Conservation (phyloP, 2,888 invertebrate genomes). For the Hyppa rectilinea region DNA sequence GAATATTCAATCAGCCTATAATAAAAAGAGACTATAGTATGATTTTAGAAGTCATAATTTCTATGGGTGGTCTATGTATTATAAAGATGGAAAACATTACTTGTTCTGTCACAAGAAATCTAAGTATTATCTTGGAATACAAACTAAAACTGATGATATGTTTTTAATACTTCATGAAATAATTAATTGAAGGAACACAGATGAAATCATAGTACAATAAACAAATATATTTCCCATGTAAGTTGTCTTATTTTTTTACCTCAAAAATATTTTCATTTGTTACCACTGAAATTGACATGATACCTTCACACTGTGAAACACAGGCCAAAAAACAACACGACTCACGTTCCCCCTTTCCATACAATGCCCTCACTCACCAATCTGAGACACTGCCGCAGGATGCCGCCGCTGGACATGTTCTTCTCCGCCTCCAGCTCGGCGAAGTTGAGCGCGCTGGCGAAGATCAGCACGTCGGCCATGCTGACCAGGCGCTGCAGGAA, state of each 20-base stretch:
- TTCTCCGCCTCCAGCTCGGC: slow-evolving; percentile 99
- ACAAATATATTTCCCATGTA: not conserved
- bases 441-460: slow-evolving; percentile 99
- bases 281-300: not conserved
- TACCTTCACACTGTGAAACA: not conserved
- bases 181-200: slow-evolving; percentile 21
- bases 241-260: slow-evolving; percentile 41
- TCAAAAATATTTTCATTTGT: not conserved
- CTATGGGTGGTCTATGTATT: slow-evolving; percentile 61
- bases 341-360: not conserved
- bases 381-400: slow-evolving; percentile 98
- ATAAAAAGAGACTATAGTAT: slow-evolving; percentile 52
- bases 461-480: slow-evolving; percentile 99
- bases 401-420: slow-evolving; percentile 99
- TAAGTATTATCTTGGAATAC: slow-evolving; percentile 42
- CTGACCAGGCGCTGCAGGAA: slow-evolving; percentile 99
- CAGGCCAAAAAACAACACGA: slow-evolving; percentile 56
- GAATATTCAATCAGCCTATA: slow-evolving; percentile 56
- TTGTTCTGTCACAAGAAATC: slow-evolving; percentile 51
- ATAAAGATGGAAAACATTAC: slow-evolving; percentile 56
- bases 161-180: slow-evolving; percentile 39
- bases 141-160: slow-evolving; percentile 42
- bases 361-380: slow-evolving; percentile 91
- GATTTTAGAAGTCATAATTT: slow-evolving; percentile 58
- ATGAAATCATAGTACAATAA: not conserved